Conservation (phyloP, 1,140 invertebrate species). For the Spodoptera litura region DNA sequence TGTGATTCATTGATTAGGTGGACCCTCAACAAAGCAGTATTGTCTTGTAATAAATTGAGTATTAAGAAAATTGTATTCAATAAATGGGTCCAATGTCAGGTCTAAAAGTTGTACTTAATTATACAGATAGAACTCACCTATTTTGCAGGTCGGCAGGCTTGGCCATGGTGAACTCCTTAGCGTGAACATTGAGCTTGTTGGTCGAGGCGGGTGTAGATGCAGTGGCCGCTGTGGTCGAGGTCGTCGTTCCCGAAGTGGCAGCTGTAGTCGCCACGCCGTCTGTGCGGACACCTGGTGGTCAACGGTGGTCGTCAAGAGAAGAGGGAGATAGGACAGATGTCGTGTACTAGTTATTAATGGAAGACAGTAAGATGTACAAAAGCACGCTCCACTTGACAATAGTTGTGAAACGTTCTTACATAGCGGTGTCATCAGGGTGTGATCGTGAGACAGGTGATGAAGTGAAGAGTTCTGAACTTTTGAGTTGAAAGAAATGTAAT, state of each 20-base stretch:
- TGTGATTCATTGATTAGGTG: too few relatives aligned
- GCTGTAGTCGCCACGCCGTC: slow-evolving; percentile 76
- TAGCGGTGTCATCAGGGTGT: slow-evolving; percentile 6
- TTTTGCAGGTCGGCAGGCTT: slow-evolving; percentile 88
- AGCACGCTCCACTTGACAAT: neutral
- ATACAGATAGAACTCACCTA: slow-evolving; percentile 82
- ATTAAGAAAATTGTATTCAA: too few relatives aligned
- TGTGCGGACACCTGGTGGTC: slow-evolving; percentile 85
- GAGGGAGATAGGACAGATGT: slow-evolving; percentile 77
- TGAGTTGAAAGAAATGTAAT: slow-evolving; percentile 8
- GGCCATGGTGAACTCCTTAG: slow-evolving; percentile 93
- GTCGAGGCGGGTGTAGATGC: slow-evolving; percentile 53
- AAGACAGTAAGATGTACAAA: slow-evolving; percentile 30
- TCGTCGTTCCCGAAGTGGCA: slow-evolving; percentile 55
- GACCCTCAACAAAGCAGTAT: neutral
- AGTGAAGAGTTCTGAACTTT: neutral
- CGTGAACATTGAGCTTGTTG: slow-evolving; percentile 92
- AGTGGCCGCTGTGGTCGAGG: slow-evolving; percentile 57
- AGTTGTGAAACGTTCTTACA: neutral
- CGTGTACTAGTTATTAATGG: slow-evolving; percentile 44
- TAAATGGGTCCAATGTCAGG: neutral
- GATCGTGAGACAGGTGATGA: neutral
- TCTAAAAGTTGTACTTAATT: neutral
- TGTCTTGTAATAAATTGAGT: too few relatives aligned
- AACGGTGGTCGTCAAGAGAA: slow-evolving; percentile 81